phyloP scores from a whole-genome alignment of 2,888 invertebrate genomes.

The Dioctria rufipes region DNA sequence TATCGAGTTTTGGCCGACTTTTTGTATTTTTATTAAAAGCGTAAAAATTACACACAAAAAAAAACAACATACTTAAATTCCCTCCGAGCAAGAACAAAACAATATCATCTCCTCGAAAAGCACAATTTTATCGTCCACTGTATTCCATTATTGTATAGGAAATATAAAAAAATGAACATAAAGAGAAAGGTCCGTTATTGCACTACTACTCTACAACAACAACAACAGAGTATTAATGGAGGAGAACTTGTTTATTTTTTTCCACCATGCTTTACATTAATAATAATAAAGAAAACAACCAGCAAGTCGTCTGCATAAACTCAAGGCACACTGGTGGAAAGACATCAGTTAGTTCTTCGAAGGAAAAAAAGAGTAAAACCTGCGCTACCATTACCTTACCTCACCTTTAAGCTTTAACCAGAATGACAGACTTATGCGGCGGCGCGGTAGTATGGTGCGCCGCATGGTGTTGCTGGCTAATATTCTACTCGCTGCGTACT shows the following conservation, averaged over 20 bases:
- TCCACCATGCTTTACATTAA: background rate
- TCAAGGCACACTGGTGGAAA: slow-evolving; percentile 17
- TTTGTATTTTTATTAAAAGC: too few species aligned
- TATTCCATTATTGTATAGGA: slow-evolving; percentile 6
- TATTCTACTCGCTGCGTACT: too few species aligned
- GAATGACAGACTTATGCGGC: background rate
- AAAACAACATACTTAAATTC: too few species aligned
- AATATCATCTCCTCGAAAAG: too few species aligned
- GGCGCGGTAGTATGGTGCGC: too few species aligned
- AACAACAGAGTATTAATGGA: background rate
- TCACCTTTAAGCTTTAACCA: slow-evolving; percentile 19
- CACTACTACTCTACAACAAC: background rate
- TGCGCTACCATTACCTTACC: slow-evolving; percentile 41
- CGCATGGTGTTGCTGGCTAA: background rate
- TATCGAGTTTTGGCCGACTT: too few species aligned
- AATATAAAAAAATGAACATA: slow-evolving; percentile 36
- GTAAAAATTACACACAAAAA: too few species aligned
- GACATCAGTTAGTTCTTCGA: slow-evolving; percentile 24
- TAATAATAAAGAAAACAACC: slow-evolving; percentile 11
- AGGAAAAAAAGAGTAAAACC: slow-evolving; percentile 1
- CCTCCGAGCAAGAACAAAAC: too few species aligned
- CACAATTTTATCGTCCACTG: slow-evolving; percentile 31
- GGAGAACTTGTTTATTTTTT: slow-evolving; percentile 14
- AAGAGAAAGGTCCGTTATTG: slow-evolving; percentile 51
- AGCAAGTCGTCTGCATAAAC: slow-evolving; percentile 12